A percentile compares a stretch with the other conserved stretches of the same genome.
These are phyloP conservation scores for Ophion obscuratus DNA, from an alignment of 2,888 invertebrate species.

Conservation along the genomic window DNA sequence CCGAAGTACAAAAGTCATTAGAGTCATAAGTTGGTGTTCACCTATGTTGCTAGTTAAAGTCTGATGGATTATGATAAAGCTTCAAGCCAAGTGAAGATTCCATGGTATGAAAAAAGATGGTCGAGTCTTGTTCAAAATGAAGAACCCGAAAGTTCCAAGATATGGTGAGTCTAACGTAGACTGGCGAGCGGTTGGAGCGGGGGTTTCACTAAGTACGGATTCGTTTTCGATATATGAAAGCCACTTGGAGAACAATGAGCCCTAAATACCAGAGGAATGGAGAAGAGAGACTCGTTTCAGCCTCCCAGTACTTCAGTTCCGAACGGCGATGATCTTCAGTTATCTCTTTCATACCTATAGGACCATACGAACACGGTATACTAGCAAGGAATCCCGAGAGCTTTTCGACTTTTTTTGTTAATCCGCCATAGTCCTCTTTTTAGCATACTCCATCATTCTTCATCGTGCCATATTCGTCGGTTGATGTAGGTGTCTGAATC, in stretches of 20 bases:
- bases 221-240: slow-evolving; percentile 45
- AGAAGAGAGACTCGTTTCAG: slow-evolving; percentile 18
- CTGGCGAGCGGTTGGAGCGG: slow-evolving; percentile 6
- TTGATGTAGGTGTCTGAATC: slow-evolving; percentile 29
- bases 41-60: slow-evolving; percentile 18
- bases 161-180: slow-evolving; percentile 16
- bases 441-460: slow-evolving; percentile 20
- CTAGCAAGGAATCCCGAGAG: background rate
- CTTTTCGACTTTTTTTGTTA: slow-evolving; percentile 12
- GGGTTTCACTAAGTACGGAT: slow-evolving; percentile 11
- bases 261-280: slow-evolving; percentile 54
- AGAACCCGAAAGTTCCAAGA: slow-evolving; percentile 5
- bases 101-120: background rate
- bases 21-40: background rate
- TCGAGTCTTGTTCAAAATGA: background rate
- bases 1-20: background rate
- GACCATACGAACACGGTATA: background rate
- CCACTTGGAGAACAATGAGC: slow-evolving; percentile 63
- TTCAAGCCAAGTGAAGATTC: background rate
- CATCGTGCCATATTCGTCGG: slow-evolving; percentile 7
- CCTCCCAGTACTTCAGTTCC: slow-evolving; percentile 19
- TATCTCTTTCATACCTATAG: slow-evolving; percentile 30
- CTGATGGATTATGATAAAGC: slow-evolving; percentile 11
- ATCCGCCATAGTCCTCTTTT: background rate
- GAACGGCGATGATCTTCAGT: slow-evolving; percentile 50